phyloP scores from a whole-genome alignment of 2,797 vertebrate species.

The Sebastes vulpes region DNA sequence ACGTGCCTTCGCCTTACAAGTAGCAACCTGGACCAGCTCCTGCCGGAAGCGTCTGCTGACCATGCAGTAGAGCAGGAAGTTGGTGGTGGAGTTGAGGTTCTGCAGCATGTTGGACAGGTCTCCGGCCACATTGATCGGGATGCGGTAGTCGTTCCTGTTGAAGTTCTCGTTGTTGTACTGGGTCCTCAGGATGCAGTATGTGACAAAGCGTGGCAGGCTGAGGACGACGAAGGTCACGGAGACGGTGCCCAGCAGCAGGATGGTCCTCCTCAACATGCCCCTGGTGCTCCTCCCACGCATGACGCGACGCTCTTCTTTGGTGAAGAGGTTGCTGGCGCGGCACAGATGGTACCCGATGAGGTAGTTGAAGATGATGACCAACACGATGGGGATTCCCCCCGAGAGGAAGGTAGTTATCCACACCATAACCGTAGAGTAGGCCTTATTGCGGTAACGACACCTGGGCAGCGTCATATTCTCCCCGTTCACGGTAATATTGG shows the following conservation, averaged over 20 bases:
- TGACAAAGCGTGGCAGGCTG: slow-evolving; percentile 85
- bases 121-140: slow-evolving; percentile 81
- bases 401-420: slow-evolving; percentile 86
- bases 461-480: slow-evolving; percentile 62
- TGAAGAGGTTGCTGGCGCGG: slow-evolving; percentile 78
- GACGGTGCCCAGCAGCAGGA: slow-evolving; percentile 82
- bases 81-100: slow-evolving; percentile 88
- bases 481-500: slow-evolving; percentile 60
- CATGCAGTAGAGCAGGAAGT: slow-evolving; percentile 88
- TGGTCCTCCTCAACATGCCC: slow-evolving; percentile 75
- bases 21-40: slow-evolving; percentile 70
- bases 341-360: slow-evolving; percentile 80
- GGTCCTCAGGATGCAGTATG: slow-evolving; percentile 88
- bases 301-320: slow-evolving; percentile 77
- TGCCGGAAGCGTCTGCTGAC: slow-evolving; percentile 81
- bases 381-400: slow-evolving; percentile 80
- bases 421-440: slow-evolving; percentile 80
- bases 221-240: slow-evolving; percentile 82
- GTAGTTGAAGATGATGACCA: slow-evolving; percentile 85
- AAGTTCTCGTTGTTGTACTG: slow-evolving; percentile 77
- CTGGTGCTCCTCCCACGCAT: slow-evolving; percentile 70
- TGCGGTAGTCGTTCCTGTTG: slow-evolving; percentile 81
- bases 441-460: slow-evolving; percentile 75
- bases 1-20: slow-evolving; percentile 41
- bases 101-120: slow-evolving; percentile 88